A percentile compares a stretch with the other conserved stretches of the same genome.
Conservation (phyloP, 2,113 vertebrate genomes). For the Eublepharis macularius region DNA sequence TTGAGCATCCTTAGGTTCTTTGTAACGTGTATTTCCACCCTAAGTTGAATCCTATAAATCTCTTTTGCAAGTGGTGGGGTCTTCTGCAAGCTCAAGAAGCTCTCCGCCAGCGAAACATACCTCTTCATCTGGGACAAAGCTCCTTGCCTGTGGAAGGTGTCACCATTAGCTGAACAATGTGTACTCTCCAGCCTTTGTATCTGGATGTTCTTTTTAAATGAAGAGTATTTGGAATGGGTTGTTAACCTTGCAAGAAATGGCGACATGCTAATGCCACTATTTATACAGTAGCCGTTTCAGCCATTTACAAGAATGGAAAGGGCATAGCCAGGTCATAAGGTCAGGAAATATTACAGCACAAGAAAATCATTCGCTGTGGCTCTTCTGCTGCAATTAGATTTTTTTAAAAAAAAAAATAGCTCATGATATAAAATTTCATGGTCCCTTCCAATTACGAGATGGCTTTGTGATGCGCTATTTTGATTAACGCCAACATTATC, state of each 20-base stretch:
- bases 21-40: too few relatives aligned
- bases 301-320: constrained; percentile 24
- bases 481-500: constrained; percentile 53
- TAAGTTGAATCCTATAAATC: too few relatives aligned
- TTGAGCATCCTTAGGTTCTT: too few relatives aligned
- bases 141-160: too few relatives aligned
- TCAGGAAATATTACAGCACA: constrained; percentile 48
- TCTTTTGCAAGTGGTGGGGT: too few relatives aligned
- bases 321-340: constrained; percentile 14
- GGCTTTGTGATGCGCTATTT: constrained; percentile 56
- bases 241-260: constrained; percentile 15
- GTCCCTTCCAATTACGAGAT: constrained; percentile 52
- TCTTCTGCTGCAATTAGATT: constrained; percentile 58
- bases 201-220: constrained; percentile 36
- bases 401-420: constrained; percentile 45
- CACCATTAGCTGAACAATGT: too few relatives aligned
- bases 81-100: too few relatives aligned
- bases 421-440: constrained; percentile 60
- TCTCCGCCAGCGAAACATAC: too few relatives aligned
- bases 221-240: constrained; percentile 33
- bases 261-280: constrained; percentile 8
- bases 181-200: not conserved
- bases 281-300: constrained; percentile 11
- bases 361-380: constrained; percentile 38
- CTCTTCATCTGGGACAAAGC: too few relatives aligned